phyloP scores from a whole-genome alignment of 2,797 vertebrate genomes.

The Synanceia verrucosa region DNA sequence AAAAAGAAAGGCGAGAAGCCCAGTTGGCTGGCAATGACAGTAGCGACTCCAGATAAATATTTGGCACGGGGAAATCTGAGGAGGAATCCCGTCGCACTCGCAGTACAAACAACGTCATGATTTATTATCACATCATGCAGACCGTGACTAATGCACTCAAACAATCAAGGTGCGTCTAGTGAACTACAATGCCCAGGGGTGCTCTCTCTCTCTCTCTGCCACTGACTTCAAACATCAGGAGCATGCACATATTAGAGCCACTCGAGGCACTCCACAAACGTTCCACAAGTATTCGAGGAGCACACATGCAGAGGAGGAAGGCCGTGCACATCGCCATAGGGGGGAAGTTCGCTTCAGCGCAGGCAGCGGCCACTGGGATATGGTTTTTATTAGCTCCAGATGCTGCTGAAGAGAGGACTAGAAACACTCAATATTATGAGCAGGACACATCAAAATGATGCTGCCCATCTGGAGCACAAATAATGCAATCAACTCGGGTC shows the following conservation, averaged over 20 bases:
- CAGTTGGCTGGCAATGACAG: conserved; percentile 18
- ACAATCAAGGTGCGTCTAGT: conserved; percentile 66
- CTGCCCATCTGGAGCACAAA: conserved; percentile 76
- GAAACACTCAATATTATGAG: conserved; percentile 54
- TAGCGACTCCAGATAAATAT: conserved; percentile 46
- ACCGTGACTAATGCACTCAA: conserved; percentile 68
- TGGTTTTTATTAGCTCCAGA: conserved; percentile 71
- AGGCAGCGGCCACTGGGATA: conserved; percentile 33
- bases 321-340: conserved; percentile 34
- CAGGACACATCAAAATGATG: conserved; percentile 63
- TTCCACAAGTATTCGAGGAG: conserved; percentile 17
- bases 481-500: conserved; percentile 78
- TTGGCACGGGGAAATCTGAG: conserved; percentile 42
- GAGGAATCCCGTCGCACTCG: conserved; percentile 36
- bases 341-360: conserved; percentile 12
- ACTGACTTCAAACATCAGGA: conserved; percentile 40
- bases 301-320: background rate
- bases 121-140: conserved; percentile 62
- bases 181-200: conserved; percentile 46
- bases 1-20: background rate
- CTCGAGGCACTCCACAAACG: conserved; percentile 32
- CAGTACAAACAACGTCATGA: conserved; percentile 53
- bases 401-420: conserved; percentile 39
- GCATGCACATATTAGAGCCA: conserved; percentile 17
- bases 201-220: conserved; percentile 46